phyloP scores from a whole-genome alignment of 53 echinoderm and acorn worm species.

The Glandiceps talaboti region DNA sequence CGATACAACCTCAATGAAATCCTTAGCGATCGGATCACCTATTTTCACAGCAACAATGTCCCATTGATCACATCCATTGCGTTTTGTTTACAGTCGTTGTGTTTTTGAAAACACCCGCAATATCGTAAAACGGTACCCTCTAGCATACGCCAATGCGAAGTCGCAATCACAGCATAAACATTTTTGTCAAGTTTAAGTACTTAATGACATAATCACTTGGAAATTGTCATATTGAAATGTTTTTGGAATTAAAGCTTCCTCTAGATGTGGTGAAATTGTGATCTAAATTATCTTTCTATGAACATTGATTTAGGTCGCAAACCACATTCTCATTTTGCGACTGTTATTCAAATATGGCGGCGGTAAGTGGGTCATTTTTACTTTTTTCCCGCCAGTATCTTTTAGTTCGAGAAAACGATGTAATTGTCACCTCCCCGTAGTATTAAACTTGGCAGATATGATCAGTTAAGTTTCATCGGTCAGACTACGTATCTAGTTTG shows the following conservation, averaged over 20 bases:
- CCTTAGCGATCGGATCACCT: too few species aligned
- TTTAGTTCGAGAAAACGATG: background rate
- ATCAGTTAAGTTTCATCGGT: background rate
- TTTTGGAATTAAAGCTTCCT: too few species aligned
- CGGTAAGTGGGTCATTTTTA: constrained; percentile 14
- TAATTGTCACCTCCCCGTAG: background rate
- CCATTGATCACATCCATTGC: too few species aligned
- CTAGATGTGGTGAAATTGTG: too few species aligned
- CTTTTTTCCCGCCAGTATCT: background rate
- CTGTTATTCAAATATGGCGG: constrained; percentile 16
- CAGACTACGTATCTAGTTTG: too few species aligned
- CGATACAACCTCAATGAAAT: too few species aligned
- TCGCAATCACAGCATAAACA: background rate
- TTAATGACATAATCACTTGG: too few species aligned
- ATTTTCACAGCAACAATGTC: too few species aligned
- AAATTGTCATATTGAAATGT: too few species aligned
- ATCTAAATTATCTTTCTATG: too few species aligned
- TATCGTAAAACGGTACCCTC: background rate
- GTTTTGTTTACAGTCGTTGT: background rate
- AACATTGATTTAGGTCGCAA: background rate
- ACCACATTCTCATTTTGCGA: background rate
- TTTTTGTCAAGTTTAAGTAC: background rate
- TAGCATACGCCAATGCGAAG: background rate
- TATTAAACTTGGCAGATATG: background rate
- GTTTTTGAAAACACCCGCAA: background rate